A percentile compares a stretch with the other conserved stretches of the same genome.
phyloP scores from a whole-genome alignment of 2,888 invertebrate genomes.

The Agrochola litura region DNA sequence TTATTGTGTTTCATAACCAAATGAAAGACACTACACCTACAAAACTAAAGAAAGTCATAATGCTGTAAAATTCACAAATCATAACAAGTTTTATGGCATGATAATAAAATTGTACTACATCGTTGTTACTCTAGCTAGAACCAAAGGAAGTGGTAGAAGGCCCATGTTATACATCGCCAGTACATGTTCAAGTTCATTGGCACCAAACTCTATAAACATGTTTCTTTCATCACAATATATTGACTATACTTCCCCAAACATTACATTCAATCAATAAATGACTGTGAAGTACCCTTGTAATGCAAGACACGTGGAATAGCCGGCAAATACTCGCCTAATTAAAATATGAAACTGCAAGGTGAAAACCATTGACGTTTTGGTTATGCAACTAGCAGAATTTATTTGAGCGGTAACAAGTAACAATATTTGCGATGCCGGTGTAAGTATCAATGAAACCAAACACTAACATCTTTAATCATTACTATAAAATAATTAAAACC shows the following conservation, averaged over 20 bases:
- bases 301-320: conserved; percentile 69
- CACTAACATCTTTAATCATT: conserved; percentile 6
- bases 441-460: conserved; percentile 22
- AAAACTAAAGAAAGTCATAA: neutral
- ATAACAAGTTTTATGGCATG: neutral
- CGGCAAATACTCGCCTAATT: conserved; percentile 64
- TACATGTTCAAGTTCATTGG: conserved; percentile 35
- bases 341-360: conserved; percentile 75
- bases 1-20: neutral
- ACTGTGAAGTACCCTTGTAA: conserved; percentile 9
- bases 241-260: conserved; percentile 4
- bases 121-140: neutral
- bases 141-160: neutral
- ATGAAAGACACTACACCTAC: neutral
- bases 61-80: neutral
- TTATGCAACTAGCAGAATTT: conserved; percentile 84
- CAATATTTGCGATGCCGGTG: neutral
- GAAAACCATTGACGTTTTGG: conserved; percentile 85
- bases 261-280: neutral
- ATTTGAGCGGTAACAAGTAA: conserved; percentile 34
- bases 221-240: conserved; percentile 7
- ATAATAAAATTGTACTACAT: neutral
- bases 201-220: conserved; percentile 22
- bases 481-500: conserved; percentile 45
- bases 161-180: neutral